phyloP scores from a whole-genome alignment of 2,888 invertebrate genomes.

The Aplocera efformata region DNA sequence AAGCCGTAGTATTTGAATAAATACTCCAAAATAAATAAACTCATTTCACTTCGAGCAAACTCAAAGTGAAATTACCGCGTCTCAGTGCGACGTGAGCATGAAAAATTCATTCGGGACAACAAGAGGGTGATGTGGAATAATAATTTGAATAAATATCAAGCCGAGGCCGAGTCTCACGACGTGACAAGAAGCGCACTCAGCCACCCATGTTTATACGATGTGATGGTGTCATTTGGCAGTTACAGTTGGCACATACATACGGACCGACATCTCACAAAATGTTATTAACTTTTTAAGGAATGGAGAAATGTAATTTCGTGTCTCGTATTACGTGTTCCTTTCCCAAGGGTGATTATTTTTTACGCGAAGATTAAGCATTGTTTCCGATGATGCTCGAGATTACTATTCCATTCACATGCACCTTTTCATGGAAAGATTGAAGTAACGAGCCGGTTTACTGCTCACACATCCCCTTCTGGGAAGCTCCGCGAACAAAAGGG shows the following conservation, averaged over 20 bases:
- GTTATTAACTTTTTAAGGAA: slow-evolving; percentile 67
- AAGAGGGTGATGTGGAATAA: slow-evolving; percentile 72
- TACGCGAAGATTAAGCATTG: slow-evolving; percentile 47
- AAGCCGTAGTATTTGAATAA: slow-evolving; percentile 48
- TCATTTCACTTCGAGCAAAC: slow-evolving; percentile 62
- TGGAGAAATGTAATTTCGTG: slow-evolving; percentile 42
- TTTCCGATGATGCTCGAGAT: slow-evolving; percentile 51
- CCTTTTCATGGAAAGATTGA: slow-evolving; percentile 63
- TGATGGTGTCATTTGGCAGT: slow-evolving; percentile 74
- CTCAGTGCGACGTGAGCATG: slow-evolving; percentile 70
- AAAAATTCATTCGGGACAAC: slow-evolving; percentile 77
- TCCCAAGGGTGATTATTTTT: slow-evolving; percentile 35
- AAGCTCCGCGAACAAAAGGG: slow-evolving; percentile 70
- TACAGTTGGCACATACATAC: slow-evolving; percentile 49
- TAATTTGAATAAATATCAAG: slow-evolving; percentile 79
- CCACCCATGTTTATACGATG: slow-evolving; percentile 68
- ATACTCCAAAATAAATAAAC: slow-evolving; percentile 66
- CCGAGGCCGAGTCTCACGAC: slow-evolving; percentile 49
- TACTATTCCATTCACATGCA: slow-evolving; percentile 70
- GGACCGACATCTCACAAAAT: slow-evolving; percentile 62
- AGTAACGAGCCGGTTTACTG: slow-evolving; percentile 60
- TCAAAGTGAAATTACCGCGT: slow-evolving; percentile 77
- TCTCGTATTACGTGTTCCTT: slow-evolving; percentile 36
- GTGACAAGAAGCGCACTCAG: slow-evolving; percentile 69
- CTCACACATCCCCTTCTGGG: slow-evolving; percentile 69